Percentiles rank a stretch among this genome's conserved stretches.
phyloP scores from a whole-genome alignment of 2,888 invertebrate species.

The Drosophila meridionalis region DNA sequence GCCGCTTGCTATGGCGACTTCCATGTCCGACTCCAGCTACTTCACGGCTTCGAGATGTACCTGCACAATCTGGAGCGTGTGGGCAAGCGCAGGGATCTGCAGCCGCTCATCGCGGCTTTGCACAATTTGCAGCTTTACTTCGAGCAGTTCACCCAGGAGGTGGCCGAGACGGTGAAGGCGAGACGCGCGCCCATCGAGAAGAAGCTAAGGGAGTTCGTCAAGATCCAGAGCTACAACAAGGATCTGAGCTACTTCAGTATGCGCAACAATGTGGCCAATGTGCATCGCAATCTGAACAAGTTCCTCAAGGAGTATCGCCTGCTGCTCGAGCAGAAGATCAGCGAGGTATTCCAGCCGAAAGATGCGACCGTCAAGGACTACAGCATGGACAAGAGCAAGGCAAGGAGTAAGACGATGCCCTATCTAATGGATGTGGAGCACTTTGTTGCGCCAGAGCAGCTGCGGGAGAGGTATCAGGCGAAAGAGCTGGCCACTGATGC shows the following conservation, averaged over 20 bases:
- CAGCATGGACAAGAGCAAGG: constrained; percentile 78
- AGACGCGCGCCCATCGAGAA: constrained; percentile 94
- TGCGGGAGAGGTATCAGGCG: constrained; percentile 60
- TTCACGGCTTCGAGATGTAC: constrained; percentile 93
- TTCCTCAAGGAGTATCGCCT: constrained; percentile 94
- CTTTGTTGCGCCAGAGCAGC: constrained; percentile 81
- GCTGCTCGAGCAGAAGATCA: constrained; percentile 84
- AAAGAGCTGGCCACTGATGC: constrained; percentile 28
- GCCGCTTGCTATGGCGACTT: constrained; percentile 94
- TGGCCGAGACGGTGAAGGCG: constrained; percentile 88
- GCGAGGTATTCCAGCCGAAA: constrained; percentile 84
- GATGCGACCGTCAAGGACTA: constrained; percentile 82
- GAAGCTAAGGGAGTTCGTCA: constrained; percentile 96
- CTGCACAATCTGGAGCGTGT: constrained; percentile 86
- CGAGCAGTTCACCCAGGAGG: constrained; percentile 89
- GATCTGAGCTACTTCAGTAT: constrained; percentile 98
- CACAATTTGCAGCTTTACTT: constrained; percentile 95
- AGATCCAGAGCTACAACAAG: constrained; percentile 97
- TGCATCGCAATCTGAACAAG: constrained; percentile 94
- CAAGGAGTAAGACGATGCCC: constrained; percentile 77
- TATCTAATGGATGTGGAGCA: constrained; percentile 79
- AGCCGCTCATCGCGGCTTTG: constrained; percentile 87
- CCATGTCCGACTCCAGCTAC: constrained; percentile 90
- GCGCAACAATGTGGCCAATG: constrained; percentile 94
- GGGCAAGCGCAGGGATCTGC: constrained; percentile 48